phyloP scores from a whole-genome alignment of 2,888 invertebrate genomes.

The Leucophenga montana region DNA sequence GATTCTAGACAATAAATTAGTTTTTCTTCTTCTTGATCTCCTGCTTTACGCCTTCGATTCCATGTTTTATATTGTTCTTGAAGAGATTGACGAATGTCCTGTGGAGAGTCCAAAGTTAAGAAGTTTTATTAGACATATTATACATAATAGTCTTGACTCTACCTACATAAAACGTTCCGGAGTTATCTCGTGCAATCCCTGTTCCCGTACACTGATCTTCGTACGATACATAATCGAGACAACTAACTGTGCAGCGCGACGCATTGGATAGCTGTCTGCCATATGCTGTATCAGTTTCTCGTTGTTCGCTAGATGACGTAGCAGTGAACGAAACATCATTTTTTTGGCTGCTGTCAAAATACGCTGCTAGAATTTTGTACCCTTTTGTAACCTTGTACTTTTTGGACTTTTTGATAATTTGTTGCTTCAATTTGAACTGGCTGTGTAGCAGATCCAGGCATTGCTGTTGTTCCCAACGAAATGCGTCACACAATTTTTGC shows the following conservation, averaged over 20 bases:
- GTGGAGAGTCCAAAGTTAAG: not conserved
- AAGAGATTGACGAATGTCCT: constrained; percentile 77
- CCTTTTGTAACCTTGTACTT: too few relatives aligned
- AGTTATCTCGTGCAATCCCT: constrained; percentile 70
- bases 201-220: constrained; percentile 76
- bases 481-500: not conserved
- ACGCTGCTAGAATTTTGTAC: constrained; percentile 79
- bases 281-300: constrained; percentile 84
- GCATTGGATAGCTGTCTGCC: constrained; percentile 88
- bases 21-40: constrained; percentile 74
- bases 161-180: constrained; percentile 70
- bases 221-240: constrained; percentile 81
- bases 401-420: constrained; percentile 91
- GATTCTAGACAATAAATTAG: constrained; percentile 36
- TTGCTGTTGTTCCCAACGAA: constrained; percentile 82
- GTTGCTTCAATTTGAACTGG: constrained; percentile 88
- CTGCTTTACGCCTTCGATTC: constrained; percentile 80
- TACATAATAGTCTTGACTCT: not conserved
- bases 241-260: constrained; percentile 85
- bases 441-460: constrained; percentile 89
- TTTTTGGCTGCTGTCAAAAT: constrained; percentile 15
- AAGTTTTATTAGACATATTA: fast-evolving
- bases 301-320: constrained; percentile 84
- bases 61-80: constrained; percentile 78
- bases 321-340: constrained; percentile 82